phyloP scores from a whole-genome alignment of 2,888 invertebrate genomes.

The Eretmocerus hayati region DNA sequence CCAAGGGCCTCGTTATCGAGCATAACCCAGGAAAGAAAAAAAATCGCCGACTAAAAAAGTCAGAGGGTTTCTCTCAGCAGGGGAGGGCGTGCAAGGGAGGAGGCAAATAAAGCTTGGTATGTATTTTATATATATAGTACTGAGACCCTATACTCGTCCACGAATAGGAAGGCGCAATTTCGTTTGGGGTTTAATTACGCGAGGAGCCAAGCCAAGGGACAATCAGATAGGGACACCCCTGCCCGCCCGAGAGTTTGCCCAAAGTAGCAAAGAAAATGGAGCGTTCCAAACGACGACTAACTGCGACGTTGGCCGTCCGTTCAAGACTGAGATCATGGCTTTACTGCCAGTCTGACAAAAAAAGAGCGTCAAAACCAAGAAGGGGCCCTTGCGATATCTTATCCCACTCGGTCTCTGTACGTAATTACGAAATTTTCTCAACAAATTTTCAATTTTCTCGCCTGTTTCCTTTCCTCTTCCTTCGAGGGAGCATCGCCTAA shows the following conservation, averaged over 20 bases:
- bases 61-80: too few relatives aligned
- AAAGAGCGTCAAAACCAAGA: not conserved
- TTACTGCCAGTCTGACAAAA: too few relatives aligned
- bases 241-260: constrained; percentile 17
- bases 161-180: constrained; percentile 14
- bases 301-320: too few relatives aligned
- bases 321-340: too few relatives aligned
- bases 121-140: too few relatives aligned
- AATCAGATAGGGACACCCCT: constrained; percentile 9
- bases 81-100: not conserved
- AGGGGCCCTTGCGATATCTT: not conserved
- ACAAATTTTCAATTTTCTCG: constrained; percentile 39
- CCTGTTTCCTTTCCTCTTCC: too few relatives aligned
- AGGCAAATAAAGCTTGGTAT: too few relatives aligned
- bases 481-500: too few relatives aligned
- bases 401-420: constrained; percentile 9
- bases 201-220: constrained; percentile 10
- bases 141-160: too few relatives aligned
- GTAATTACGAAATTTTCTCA: constrained; percentile 37
- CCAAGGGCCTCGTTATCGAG: too few relatives aligned
- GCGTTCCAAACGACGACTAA: too few relatives aligned
- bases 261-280: constrained; percentile 6
- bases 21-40: too few relatives aligned
- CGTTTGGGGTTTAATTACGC: constrained; percentile 15
- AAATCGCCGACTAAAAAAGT: not conserved